Evolutionary conservation across 2,888 invertebrate genomes (phyloP), one percentile per base, ranked within the genome.

Genomic region (Meandrusa payeni): DNA sequence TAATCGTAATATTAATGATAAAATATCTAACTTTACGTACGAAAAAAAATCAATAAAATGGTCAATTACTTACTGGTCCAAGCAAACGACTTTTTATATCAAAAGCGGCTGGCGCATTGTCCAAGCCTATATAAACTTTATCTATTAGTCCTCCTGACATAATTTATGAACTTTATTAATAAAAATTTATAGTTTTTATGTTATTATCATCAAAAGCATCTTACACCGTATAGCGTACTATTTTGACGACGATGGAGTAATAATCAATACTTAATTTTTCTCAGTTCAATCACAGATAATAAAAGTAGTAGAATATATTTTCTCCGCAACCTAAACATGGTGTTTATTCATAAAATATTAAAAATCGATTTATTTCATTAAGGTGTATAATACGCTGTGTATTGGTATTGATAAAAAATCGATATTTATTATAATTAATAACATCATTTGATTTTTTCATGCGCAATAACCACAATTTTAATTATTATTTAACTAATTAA

Each of bases 51-150:
- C 12, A 39, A 2, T 26, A 29, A 40, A 36, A 32, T 31, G 24
- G 31, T 28, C 12, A 28, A 39, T 38, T 47, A 77, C 86, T 76
- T 62, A 88, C 88, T 48, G 83, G 85, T 40, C 95, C 95, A 51
- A 93, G 85, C 55, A 95, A 90, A 62, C 94, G 92, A 52, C 91
- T 91, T 66, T 93, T 91, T 55, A 94, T 90, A 71, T 94, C 93
- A 72, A 94, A 95, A 49, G 91, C 89, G 50, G 92, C 90, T 15
- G 94, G 93, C 37, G 93, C 92, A 86, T 93, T 91, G 61, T 95
- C 94, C 55, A 95, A 83, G 24, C 94, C 94, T 57, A 94, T 90
- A 59, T 92, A 92, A 53, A 95, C 90, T 79, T 94, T 94, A 72
- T 95, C 94, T 54, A 86, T 73, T 26, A 86, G 77, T 47, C 81